phyloP scores from a whole-genome alignment of 2,797 vertebrate genomes.

The Threskiornis aethiopicus region DNA sequence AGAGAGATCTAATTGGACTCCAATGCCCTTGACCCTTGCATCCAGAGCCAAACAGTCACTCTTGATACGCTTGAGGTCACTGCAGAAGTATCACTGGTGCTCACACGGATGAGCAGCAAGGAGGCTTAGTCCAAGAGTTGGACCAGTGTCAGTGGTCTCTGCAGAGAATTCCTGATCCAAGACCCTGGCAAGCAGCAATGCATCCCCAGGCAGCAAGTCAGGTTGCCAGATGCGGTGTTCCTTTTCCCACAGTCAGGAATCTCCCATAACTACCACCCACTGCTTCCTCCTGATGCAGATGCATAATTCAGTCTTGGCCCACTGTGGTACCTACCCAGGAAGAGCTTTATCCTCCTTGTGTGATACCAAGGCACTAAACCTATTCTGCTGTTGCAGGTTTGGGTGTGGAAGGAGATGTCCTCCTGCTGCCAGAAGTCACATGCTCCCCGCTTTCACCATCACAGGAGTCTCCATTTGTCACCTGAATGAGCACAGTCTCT shows the following conservation, averaged over 20 bases:
- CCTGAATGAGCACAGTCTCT: background rate
- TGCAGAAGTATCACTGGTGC: background rate
- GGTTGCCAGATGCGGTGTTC: background rate
- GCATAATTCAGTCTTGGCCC: background rate
- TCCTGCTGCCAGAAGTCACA: background rate
- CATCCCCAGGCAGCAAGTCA: background rate
- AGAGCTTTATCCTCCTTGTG: background rate
- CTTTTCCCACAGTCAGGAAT: background rate
- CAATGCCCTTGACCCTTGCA: background rate
- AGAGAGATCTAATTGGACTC: background rate
- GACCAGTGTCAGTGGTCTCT: background rate
- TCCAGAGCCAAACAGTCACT: background rate
- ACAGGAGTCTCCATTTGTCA: background rate
- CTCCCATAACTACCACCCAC: background rate
- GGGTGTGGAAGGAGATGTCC: background rate
- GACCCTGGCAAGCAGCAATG: background rate
- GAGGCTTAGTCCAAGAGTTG: background rate
- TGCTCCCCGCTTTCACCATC: background rate
- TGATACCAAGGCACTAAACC: background rate
- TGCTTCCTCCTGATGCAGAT: background rate
- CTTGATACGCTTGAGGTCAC: background rate
- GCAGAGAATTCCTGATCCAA: background rate
- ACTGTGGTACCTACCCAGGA: accelerated
- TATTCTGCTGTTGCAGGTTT: background rate
- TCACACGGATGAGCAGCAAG: background rate